A percentile compares a stretch with the other conserved stretches of the same genome.
Evolutionary conservation across 1,140 invertebrate genomes (phyloP).

Genomic region (Tetragnatha versicolor): DNA sequence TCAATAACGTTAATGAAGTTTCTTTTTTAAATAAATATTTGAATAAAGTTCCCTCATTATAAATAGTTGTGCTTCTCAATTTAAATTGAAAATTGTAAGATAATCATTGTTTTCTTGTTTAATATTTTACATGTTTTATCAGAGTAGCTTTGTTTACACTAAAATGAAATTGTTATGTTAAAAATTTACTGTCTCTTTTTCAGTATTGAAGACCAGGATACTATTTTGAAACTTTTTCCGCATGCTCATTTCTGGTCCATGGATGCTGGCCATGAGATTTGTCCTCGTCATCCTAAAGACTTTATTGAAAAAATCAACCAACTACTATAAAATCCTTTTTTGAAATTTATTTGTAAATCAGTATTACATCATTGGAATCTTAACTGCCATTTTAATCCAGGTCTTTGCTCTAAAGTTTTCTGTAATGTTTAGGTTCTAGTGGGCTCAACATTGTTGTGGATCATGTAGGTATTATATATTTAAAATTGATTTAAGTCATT

Average conservation of each 20-base stretch:
- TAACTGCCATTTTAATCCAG: too few relatives aligned
- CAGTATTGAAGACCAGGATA: constrained; percentile 33
- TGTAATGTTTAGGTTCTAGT: too few relatives aligned
- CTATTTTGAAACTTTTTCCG: constrained; percentile 42
- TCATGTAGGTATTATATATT: too few relatives aligned
- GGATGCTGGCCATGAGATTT: constrained; percentile 43
- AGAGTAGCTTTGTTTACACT: neutral
- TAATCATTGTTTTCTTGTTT: neutral
- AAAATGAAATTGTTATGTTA: neutral
- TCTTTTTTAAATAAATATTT: neutral
- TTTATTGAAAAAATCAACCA: constrained; percentile 21
- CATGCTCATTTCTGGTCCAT: constrained; percentile 34
- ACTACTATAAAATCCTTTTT: constrained; percentile 28
- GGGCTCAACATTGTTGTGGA: too few relatives aligned
- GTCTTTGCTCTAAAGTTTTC: too few relatives aligned
- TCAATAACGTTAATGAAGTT: too few relatives aligned
- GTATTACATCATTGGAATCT: too few relatives aligned
- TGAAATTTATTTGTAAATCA: too few relatives aligned
- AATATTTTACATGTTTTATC: neutral
- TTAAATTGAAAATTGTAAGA: neutral
- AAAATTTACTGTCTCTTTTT: constrained; percentile 10
- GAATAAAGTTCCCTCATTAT: neutral
- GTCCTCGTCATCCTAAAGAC: constrained; percentile 7
- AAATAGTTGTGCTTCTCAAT: neutral
- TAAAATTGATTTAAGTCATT: too few relatives aligned